Conservation (phyloP, 2,113 vertebrate species). For the Leucopsar rothschildi region DNA sequence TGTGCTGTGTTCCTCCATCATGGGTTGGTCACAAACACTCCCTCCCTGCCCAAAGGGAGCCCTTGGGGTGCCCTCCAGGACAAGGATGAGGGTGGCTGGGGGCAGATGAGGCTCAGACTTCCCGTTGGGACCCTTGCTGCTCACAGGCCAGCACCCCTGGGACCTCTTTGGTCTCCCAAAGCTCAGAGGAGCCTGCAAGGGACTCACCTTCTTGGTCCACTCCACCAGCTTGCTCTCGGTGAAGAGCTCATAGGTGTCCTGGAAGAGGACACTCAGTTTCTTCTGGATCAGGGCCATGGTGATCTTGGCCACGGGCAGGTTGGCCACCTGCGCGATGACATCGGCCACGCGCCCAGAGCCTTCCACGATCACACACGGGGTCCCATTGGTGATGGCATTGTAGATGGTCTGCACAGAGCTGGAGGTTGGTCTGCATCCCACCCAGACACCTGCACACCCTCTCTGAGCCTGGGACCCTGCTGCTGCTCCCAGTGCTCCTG, state of each 20-base stretch:
- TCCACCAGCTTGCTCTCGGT: conserved; percentile 74
- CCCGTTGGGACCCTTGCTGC: rapidly evolving
- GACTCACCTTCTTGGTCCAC: conserved; percentile 91
- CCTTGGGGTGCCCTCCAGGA: neutral
- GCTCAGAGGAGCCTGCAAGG: neutral
- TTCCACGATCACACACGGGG: conserved; percentile 90
- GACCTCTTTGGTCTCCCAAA: neutral
- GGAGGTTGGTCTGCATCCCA: neutral
- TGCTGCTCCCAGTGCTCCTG: neutral
- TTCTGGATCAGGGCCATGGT: conserved; percentile 79
- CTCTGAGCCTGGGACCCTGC: neutral
- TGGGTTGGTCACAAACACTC: neutral
- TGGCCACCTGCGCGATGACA: conserved; percentile 86
- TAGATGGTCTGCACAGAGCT: conserved; percentile 82
- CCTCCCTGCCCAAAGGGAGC: neutral
- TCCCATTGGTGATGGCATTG: conserved; percentile 84
- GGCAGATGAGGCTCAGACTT: neutral
- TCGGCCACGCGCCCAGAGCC: conserved; percentile 93
- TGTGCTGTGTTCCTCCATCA: neutral
- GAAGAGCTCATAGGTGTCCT: conserved; percentile 78
- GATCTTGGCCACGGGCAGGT: conserved; percentile 73
- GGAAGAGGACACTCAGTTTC: conserved; percentile 80
- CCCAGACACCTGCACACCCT: neutral
- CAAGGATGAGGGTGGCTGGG: neutral
- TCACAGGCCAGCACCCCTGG: neutral